A percentile compares a stretch with the other conserved stretches of the same genome.
These are phyloP conservation scores for Eumacrocentrus americanus DNA, from an alignment of 2,888 invertebrate species.

Conservation along the genomic window DNA sequence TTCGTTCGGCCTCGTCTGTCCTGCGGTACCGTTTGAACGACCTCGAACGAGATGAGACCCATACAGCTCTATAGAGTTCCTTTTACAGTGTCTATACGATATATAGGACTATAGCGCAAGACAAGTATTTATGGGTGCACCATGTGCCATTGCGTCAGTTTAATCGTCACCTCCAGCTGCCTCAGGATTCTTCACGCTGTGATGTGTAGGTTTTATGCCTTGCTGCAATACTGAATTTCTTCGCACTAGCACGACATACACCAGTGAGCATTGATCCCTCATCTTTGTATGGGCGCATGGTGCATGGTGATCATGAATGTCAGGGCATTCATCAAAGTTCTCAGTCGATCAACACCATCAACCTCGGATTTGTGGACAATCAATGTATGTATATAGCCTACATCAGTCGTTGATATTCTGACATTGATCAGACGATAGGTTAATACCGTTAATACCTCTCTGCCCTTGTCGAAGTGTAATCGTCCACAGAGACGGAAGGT, in stretches of 20 bases:
- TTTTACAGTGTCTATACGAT: not conserved
- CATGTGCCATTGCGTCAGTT: not conserved
- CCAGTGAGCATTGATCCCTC: no score
- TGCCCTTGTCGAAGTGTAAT: constrained; percentile 49
- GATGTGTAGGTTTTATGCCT: no score
- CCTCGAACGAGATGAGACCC: not conserved
- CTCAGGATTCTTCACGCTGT: not conserved
- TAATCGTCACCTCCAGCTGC: not conserved
- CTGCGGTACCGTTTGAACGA: constrained; percentile 5
- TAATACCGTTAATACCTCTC: not conserved
- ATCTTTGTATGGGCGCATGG: no score
- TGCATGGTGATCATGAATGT: no score
- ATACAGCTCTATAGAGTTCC: no score
- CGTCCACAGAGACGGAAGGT: constrained; percentile 49
- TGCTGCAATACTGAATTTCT: no score
- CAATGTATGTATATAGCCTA: no score
- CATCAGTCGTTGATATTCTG: not conserved
- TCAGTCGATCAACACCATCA: not conserved
- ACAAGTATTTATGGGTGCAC: not conserved
- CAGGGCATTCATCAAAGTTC: no score
- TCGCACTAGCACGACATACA: no score
- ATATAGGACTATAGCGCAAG: not conserved
- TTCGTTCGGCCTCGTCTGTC: not conserved
- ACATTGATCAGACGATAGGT: not conserved
- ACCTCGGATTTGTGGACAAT: not conserved